Percentiles rank a stretch among this genome's conserved stretches.
These are phyloP conservation scores for Aleiodes leptofemur DNA, from an alignment of 2,888 invertebrate genomes.

Conservation along the genomic window DNA sequence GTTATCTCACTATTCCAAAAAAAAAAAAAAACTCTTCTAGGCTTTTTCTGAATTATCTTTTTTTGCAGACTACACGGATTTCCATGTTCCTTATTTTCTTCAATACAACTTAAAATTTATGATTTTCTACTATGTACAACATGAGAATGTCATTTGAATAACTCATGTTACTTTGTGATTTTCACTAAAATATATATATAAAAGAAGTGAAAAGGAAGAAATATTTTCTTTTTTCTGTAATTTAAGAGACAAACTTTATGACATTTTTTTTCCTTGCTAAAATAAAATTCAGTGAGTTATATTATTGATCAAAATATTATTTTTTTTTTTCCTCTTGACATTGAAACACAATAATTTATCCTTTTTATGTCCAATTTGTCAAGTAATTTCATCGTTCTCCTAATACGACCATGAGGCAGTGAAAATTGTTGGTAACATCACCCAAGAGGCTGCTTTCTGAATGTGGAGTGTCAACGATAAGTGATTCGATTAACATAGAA, in stretches of 20 bases:
- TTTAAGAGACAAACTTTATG: no score
- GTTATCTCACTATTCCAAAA: background rate
- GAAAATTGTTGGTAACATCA: constrained; percentile 7
- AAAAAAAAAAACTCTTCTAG: constrained; percentile 14
- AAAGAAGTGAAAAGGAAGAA: background rate
- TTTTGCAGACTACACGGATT: background rate
- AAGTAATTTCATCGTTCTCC: constrained; percentile 7
- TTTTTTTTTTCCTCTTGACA: background rate
- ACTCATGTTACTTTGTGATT: background rate
- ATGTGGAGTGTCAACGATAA: constrained; percentile 45
- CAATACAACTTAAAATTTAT: background rate
- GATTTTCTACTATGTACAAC: background rate
- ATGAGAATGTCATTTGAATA: constrained; percentile 19
- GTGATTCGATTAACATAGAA: constrained; percentile 59
- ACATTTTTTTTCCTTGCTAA: no score
- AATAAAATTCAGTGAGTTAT: no score
- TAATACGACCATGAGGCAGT: background rate
- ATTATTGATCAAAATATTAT: background rate
- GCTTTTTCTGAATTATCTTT: background rate
- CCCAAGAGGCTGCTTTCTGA: background rate
- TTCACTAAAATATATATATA: background rate
- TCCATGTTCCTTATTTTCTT: background rate
- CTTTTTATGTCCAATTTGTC: constrained; percentile 25
- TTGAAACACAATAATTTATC: constrained; percentile 17
- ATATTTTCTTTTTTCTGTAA: background rate